These are phyloP conservation scores for Macrobrachium nipponense DNA, from an alignment of 1,140 invertebrate species.

Conservation along the genomic window DNA sequence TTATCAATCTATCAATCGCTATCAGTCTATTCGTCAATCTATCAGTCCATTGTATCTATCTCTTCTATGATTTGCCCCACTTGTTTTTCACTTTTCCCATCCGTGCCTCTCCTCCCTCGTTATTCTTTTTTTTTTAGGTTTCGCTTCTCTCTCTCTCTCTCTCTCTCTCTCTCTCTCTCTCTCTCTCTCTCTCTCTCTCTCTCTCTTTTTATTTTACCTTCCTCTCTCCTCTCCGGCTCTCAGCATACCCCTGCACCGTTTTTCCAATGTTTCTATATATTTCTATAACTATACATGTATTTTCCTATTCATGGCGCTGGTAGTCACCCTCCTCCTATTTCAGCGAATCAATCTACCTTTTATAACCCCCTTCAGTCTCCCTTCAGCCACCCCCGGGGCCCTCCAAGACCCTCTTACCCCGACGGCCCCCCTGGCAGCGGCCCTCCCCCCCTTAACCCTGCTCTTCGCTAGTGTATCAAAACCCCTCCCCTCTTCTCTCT, in stretches of 20 bases:
- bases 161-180: not conserved
- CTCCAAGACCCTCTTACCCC: not conserved
- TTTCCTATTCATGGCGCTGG: conserved; percentile 49
- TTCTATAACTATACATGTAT: conserved; percentile 50
- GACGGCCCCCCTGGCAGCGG: not conserved
- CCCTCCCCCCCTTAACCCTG: not conserved
- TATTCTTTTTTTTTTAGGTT: no score
- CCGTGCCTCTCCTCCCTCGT: no score
- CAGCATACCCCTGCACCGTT: not conserved
- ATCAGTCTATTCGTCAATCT: no score
- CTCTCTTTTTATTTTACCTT: conserved; percentile 6
- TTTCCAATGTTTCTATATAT: conserved; percentile 40
- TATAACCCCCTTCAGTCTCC: conserved; percentile 31
- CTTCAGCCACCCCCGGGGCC: not conserved
- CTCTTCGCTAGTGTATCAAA: not conserved
- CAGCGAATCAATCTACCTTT: conserved; percentile 54
- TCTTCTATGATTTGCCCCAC: no score
- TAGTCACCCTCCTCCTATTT: conserved; percentile 53
- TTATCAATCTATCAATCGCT: no score
- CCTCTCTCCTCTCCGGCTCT: not conserved
- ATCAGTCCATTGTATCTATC: no score
- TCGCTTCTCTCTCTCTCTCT: not conserved
- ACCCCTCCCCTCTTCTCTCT: conserved; percentile 1
- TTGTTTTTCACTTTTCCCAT: no score
- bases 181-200: not conserved